Evolutionary conservation across 2,113 vertebrate species (phyloP).

Genomic region (Falcunculus frontatus): DNA sequence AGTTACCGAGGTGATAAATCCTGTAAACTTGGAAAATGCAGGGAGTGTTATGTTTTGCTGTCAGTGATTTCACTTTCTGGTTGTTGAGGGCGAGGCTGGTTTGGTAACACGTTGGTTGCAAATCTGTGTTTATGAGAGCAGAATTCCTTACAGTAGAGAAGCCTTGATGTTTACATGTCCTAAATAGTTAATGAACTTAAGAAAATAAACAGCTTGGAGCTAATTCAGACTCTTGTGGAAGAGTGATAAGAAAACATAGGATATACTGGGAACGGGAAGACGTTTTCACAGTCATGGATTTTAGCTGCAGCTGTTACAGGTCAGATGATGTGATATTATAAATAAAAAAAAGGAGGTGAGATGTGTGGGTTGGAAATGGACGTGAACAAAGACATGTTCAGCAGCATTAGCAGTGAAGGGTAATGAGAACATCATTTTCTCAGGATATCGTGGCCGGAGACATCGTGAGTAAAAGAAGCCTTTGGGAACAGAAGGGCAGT

Average conservation of each 20-base stretch:
- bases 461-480: conserved; percentile 86
- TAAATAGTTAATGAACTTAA: background rate
- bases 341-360: background rate
- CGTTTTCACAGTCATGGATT: background rate
- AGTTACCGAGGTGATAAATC: background rate
- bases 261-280: background rate
- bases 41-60: background rate
- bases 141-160: background rate
- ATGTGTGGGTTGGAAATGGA: background rate
- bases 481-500: conserved; percentile 87
- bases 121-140: background rate
- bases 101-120: background rate
- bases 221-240: background rate
- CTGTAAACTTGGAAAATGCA: background rate
- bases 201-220: background rate
- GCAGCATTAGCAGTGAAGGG: background rate
- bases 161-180: background rate
- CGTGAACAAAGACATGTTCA: background rate
- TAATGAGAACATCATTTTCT: background rate
- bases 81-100: background rate
- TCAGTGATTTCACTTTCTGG: background rate
- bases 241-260: background rate
- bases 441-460: conserved; percentile 91
- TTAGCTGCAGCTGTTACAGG: background rate
- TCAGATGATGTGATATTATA: background rate